phyloP scores from a whole-genome alignment of 2,888 invertebrate genomes.

The Steinernema scapterisci region DNA sequence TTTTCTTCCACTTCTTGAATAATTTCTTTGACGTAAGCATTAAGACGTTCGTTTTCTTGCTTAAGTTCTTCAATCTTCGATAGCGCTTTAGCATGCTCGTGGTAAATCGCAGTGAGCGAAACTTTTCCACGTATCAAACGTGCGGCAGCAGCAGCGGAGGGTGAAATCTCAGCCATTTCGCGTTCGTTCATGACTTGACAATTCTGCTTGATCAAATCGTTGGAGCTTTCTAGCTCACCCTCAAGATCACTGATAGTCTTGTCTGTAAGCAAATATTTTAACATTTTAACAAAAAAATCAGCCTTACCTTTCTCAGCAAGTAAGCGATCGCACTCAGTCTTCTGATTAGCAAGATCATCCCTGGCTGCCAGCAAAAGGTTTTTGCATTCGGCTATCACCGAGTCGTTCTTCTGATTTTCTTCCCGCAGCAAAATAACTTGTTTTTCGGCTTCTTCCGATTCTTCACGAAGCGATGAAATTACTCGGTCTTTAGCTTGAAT shows the following conservation, averaged over 20 bases:
- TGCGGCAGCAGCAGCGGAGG: background rate
- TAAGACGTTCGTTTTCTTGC: background rate
- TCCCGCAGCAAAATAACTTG: background rate
- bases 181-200: background rate
- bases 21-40: constrained; percentile 11
- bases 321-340: background rate
- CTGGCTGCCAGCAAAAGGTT: background rate
- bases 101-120: background rate
- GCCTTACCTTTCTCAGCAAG: background rate
- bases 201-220: background rate
- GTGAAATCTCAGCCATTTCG: constrained; percentile 3
- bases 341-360: background rate
- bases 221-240: background rate
- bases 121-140: constrained; percentile 14
- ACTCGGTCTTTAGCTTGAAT: constrained; percentile 1
- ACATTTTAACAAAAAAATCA: background rate
- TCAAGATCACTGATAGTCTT: background rate
- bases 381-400: constrained; percentile 1
- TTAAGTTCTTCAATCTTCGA: constrained; percentile 7
- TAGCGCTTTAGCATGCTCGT: constrained; percentile 5
- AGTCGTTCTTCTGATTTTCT: background rate
- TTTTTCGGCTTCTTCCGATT: background rate
- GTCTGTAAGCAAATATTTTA: background rate
- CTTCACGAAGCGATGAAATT: background rate
- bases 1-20: constrained; percentile 9